Base-by-base conservation (phyloP, 1,140 invertebrate genomes). In the Nasonia longicornis region DNA sequence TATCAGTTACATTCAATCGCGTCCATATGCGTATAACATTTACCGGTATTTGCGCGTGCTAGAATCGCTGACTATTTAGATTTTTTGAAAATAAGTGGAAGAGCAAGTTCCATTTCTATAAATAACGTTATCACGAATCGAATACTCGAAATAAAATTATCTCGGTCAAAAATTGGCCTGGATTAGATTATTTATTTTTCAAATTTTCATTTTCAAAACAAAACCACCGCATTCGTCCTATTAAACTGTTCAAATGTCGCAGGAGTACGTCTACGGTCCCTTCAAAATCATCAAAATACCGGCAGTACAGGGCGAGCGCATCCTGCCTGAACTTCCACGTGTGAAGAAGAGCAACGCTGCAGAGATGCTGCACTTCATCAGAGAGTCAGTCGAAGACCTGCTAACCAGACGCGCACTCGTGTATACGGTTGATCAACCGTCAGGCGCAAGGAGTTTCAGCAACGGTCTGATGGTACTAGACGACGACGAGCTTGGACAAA, bases 221-320 rank as follows among this genome's bases (percentile, higher is more conserved):
- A 48, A 14, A 48, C 1, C 45, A 14, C 31, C 31, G 1, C 1
- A 48, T 3, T 48, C 14, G 11, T n/a, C n/a, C 16, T n/a, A 58
- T 58, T 2, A 58, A n/a, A 20, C 16, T 58, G n/a, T 20, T 58
- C 6, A 58, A 58, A 58, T 83, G 79, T 82, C 84, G 71, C 74
- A 90, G 90, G 89, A 91, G 74, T 88, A 88, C 69, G 86, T 58
- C 77, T 91, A 90, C 72, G 90, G 90, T 0, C 84, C 90, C 7
- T 84, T 91, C 69, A 90, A 87, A 79, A 66, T 91, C 31, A 87
- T 91, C 64, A 87, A 86, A 75, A 88, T 91, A 81, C 88, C 89
- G 8, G 84, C 86, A 7, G 85, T 88, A 14, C 81, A 84, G 1
- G 38, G 80, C 0, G 83, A 85, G 42, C 42, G 85, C 6, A 83